Conservation (phyloP, 2,113 vertebrate species). For the Procavia capensis region DNA sequence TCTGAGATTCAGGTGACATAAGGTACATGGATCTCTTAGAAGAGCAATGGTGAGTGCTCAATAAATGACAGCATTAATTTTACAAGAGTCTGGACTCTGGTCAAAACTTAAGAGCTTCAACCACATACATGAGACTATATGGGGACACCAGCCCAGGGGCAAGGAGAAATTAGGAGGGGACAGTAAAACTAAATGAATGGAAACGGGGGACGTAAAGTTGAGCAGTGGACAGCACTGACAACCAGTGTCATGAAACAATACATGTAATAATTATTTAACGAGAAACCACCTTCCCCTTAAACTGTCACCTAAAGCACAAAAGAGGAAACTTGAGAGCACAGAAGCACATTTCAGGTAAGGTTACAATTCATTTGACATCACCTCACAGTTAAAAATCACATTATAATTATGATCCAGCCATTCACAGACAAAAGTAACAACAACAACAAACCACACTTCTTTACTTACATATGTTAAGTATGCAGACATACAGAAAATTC, state of each 20-base stretch:
- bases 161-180: too few species aligned
- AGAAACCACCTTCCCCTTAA: too few species aligned
- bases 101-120: background rate
- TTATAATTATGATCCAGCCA: background rate
- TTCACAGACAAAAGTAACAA: slow-evolving; percentile 5
- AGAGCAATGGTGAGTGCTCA: background rate
- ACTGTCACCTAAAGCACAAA: too few species aligned
- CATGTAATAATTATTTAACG: too few species aligned
- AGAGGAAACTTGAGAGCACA: background rate
- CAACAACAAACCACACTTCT: background rate
- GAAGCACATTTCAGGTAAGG: background rate
- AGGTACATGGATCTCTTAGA: background rate
- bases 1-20: slow-evolving; percentile 45
- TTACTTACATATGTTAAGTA: background rate
- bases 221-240: too few species aligned
- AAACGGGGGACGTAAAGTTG: too few species aligned
- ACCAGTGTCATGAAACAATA: too few species aligned
- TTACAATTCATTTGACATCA: slow-evolving; percentile 16
- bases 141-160: too few species aligned
- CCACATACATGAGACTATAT: too few species aligned
- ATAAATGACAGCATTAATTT: background rate
- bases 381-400: background rate
- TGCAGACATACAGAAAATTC: background rate
- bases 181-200: too few species aligned
- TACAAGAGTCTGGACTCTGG: background rate